Evolutionary conservation across 2,797 vertebrate species (phyloP), one percentile per base, ranked within the genome.

Genomic region (Acanthurus tractus): DNA sequence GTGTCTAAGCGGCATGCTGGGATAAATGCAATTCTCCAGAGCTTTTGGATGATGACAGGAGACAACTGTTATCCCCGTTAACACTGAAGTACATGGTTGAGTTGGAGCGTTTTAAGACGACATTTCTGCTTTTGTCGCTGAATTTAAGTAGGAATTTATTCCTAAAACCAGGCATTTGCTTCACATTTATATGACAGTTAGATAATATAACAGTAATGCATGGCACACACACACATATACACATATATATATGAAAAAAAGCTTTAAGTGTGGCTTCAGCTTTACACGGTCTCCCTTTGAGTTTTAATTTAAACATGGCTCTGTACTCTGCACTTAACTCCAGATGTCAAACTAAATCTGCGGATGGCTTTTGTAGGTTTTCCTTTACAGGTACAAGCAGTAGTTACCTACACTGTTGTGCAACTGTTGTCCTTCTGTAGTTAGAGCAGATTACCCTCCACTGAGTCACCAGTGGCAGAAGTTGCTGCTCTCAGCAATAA

Each of bases 401-500:
- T 34, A 40, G 23, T 63, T 66, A 66, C 40, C 25, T 10, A 6
- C 6, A 0, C 23, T 70, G 56, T 74, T 61, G 66, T 77, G 59
- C 48, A 66, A 52, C 79, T 56, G 4, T 63, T 52, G 62, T 75
- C 13, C 69, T 22, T 34, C 46, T 78, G 56, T 70, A 54, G 76
- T 73, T 74, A 23, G 61, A 83, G 54, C 36, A 73, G 86, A 84
- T 86, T 84, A 72, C 46, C 66, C 64, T 75, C 63, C 8, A 34
- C 78, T 84, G 83, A 88, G 74, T 87, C 88, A 89, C 66, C 36
- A 48, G 36, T 15, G 18, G 59, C 14, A 68, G 12, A 80, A 84
- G 84, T 73, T 87, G 75, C 83, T 81, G 81, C 70, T 72, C 61
- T 89, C 83, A 79, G 81, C 82, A 86, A 18, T 64, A 81, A 82